Conservation (phyloP, 2,113 vertebrate species). For the Clarias batrachus region DNA sequence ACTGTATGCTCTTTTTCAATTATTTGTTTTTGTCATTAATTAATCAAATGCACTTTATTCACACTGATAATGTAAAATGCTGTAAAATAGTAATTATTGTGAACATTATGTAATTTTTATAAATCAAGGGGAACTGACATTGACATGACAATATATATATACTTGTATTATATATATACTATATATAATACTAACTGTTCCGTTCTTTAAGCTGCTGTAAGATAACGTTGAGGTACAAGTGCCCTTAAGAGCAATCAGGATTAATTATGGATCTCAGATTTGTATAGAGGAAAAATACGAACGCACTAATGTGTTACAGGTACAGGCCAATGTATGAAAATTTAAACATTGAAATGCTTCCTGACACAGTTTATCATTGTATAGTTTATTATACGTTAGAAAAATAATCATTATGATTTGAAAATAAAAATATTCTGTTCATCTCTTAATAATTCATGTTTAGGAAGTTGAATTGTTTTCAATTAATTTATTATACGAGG, state of each 20-base stretch:
- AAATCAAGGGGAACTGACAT: not conserved
- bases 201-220: not conserved
- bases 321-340: not conserved
- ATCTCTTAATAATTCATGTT: not conserved
- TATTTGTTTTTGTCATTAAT: not conserved
- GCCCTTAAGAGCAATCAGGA: not conserved
- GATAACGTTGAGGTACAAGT: not conserved
- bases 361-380: not conserved
- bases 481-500: too few relatives aligned
- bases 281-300: not conserved
- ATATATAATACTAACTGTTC: not conserved
- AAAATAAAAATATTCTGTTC: not conserved
- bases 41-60: not conserved
- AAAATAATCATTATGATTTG: not conserved
- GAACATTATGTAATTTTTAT: not conserved
- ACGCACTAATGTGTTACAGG: not conserved
- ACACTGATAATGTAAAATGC: not conserved
- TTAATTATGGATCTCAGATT: not conserved
- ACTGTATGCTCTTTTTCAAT: not conserved
- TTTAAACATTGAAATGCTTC: not conserved
- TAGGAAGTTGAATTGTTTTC: not conserved
- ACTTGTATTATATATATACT: not conserved
- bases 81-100: not conserved
- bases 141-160: not conserved
- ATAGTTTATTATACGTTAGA: not conserved